Evolutionary conservation across 2,797 vertebrate species (phyloP).

Genomic region (Phalloptychus januarius): DNA sequence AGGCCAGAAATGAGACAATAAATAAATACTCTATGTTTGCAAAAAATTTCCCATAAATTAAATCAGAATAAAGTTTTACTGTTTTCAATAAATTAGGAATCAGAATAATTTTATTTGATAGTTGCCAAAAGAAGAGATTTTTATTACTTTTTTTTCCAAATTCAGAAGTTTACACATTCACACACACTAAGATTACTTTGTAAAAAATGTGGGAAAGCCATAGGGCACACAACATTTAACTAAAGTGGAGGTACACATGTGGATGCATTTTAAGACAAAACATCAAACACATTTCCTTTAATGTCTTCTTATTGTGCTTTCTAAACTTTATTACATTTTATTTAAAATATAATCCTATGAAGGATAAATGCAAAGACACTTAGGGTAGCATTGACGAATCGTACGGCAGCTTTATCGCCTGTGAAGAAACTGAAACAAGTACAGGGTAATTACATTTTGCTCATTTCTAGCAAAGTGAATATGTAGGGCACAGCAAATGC

Average conservation of each 20-base stretch:
- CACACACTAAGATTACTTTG: background rate
- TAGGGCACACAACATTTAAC: background rate
- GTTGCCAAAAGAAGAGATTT: background rate
- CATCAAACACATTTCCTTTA: background rate
- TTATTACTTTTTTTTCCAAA: background rate
- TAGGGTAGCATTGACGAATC: background rate
- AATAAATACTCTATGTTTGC: background rate
- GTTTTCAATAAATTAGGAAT: background rate
- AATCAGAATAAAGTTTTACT: background rate
- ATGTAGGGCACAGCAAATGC: conserved; percentile 52
- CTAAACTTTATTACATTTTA: background rate
- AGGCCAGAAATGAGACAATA: background rate
- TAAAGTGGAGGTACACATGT: background rate
- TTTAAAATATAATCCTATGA: background rate
- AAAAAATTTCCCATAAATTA: background rate
- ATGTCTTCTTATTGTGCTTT: background rate
- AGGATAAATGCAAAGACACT: background rate
- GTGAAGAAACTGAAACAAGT: conserved; percentile 9
- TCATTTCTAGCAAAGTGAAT: conserved; percentile 6
- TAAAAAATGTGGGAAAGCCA: background rate
- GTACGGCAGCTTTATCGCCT: background rate
- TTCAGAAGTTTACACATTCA: background rate
- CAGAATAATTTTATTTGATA: background rate
- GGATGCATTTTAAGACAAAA: background rate
- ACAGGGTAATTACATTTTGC: conserved; percentile 12